A percentile compares a stretch with the other conserved stretches of the same genome.
phyloP scores from a whole-genome alignment of 2,797 vertebrate genomes.

The Aphelocoma californica region DNA sequence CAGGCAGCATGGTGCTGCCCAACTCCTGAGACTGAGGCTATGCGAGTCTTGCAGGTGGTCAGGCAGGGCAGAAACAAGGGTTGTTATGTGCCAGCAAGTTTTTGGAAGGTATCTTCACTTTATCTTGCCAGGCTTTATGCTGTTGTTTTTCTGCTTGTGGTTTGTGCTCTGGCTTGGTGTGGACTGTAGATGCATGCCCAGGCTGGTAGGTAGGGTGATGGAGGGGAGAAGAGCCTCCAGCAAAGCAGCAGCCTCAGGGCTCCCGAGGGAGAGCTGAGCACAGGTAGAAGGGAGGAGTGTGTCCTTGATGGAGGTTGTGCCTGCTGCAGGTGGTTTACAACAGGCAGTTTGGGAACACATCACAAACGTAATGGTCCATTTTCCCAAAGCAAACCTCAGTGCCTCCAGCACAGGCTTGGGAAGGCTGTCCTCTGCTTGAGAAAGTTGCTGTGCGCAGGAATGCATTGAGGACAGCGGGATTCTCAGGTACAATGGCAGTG shows the following conservation, averaged over 20 bases:
- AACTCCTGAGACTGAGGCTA: neutral
- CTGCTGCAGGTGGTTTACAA: neutral
- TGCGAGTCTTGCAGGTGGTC: neutral
- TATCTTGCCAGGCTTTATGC: neutral
- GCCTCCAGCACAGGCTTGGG: neutral
- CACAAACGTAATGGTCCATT: neutral
- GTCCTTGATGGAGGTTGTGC: neutral
- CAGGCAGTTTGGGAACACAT: neutral
- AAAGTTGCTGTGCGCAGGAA: neutral
- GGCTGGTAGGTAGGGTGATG: neutral
- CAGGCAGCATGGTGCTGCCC: fast-evolving
- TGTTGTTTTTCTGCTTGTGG: neutral
- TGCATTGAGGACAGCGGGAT: neutral
- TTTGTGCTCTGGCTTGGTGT: neutral
- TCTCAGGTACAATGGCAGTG: neutral
- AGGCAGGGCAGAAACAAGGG: neutral
- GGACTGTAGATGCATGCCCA: neutral
- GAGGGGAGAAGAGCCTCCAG: neutral
- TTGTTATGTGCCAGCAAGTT: neutral
- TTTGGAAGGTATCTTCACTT: neutral
- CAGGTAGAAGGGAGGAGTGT: neutral
- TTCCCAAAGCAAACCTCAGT: neutral
- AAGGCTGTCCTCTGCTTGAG: neutral
- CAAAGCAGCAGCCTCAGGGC: neutral
- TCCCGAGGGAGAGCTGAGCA: neutral